These are phyloP conservation scores for Chitala chitala DNA, from an alignment of 2,113 vertebrate species.

Conservation along the genomic window DNA sequence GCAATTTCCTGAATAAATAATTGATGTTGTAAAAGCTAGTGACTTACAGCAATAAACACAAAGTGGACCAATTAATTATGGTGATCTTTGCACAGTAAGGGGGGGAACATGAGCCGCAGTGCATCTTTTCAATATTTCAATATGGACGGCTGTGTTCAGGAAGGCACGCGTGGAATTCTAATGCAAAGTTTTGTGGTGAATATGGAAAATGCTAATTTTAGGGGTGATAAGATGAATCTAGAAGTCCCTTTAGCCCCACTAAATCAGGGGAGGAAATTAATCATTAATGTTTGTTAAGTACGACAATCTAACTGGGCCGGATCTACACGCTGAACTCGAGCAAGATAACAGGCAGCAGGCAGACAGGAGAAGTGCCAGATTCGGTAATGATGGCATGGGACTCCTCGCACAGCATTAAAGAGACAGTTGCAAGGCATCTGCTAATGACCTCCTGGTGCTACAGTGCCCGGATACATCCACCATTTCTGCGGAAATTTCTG, in stretches of 20 bases:
- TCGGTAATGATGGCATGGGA: constrained; percentile 70
- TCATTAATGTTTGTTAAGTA: constrained; percentile 78
- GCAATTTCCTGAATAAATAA: constrained; percentile 45
- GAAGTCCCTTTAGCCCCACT: constrained; percentile 73
- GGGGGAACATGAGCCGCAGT: constrained; percentile 53
- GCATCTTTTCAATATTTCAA: constrained; percentile 49
- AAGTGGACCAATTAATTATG: constrained; percentile 57
- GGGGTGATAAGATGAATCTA: constrained; percentile 69
- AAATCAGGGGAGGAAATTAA: constrained; percentile 74
- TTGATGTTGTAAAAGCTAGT: constrained; percentile 42
- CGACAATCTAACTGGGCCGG: constrained; percentile 72
- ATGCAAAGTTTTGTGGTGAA: constrained; percentile 64
- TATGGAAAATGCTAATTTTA: constrained; percentile 71
- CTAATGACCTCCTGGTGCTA: constrained; percentile 62
- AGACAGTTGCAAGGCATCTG: constrained; percentile 62
- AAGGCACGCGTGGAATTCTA: constrained; percentile 62
- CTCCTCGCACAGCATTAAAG: constrained; percentile 50
- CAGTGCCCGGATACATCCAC: constrained; percentile 47
- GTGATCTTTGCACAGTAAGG: constrained; percentile 51
- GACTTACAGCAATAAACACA: constrained; percentile 44
- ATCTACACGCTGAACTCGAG: constrained; percentile 68
- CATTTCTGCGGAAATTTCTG: constrained; percentile 8
- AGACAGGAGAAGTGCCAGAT: constrained; percentile 67
- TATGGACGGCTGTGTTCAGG: constrained; percentile 52
- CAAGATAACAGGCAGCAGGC: constrained; percentile 64